phyloP scores from a whole-genome alignment of 2,797 vertebrate genomes.

The Tamandua tetradactyla region DNA sequence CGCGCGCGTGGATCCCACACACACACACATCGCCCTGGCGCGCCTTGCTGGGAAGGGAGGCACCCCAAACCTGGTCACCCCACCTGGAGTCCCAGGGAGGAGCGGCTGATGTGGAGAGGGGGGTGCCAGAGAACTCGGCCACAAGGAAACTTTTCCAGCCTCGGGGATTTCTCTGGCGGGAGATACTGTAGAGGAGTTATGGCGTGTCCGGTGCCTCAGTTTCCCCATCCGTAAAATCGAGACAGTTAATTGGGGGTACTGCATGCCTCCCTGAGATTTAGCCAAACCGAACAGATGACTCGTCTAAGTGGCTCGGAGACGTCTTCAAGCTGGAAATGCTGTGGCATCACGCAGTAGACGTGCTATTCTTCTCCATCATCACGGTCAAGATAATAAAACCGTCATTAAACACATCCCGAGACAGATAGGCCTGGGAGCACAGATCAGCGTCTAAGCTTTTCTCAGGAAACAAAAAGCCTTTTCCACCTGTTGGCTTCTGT shows the following conservation, averaged over 20 bases:
- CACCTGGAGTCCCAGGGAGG: background rate
- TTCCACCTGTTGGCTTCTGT: conserved; percentile 86
- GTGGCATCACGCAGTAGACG: conserved; percentile 32
- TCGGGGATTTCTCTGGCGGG: background rate
- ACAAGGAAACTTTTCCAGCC: conserved; percentile 79
- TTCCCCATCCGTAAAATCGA: conserved; percentile 28
- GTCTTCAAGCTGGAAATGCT: background rate
- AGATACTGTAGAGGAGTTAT: background rate
- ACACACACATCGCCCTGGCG: conserved; percentile 28
- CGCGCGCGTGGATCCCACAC: background rate
- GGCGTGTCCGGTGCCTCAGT: conserved; percentile 71
- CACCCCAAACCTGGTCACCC: background rate
- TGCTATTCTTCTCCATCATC: conserved; percentile 35
- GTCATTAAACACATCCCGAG: conserved; percentile 64
- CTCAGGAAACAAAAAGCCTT: conserved; percentile 75
- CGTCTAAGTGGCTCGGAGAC: background rate
- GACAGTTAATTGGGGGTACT: background rate
- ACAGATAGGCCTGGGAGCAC: conserved; percentile 42
- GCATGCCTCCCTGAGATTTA: background rate
- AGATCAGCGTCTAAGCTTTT: conserved; percentile 64
- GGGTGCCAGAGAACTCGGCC: conserved; percentile 58
- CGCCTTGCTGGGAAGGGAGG: conserved; percentile 8
- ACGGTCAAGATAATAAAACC: conserved; percentile 52
- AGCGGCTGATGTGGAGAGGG: conserved; percentile 29
- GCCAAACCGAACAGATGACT: background rate